phyloP scores from a whole-genome alignment of 2,888 invertebrate genomes.

The Automeris io region DNA sequence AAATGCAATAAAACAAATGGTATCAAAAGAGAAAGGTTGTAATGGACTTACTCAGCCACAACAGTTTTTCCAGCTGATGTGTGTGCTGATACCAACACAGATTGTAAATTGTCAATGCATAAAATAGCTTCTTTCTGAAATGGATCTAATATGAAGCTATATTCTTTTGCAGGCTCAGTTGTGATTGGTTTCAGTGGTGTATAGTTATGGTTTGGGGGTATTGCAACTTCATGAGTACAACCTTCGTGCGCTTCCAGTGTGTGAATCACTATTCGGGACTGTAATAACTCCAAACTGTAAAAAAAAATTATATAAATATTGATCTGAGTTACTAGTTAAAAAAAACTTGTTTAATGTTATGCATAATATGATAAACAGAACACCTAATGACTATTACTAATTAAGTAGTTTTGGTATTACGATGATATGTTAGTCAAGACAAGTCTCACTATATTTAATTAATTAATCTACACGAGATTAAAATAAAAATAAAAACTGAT shows the following conservation, averaged over 20 bases:
- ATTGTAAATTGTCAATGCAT: constrained; percentile 98
- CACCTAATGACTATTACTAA: too few species aligned
- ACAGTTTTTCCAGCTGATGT: constrained; percentile 99
- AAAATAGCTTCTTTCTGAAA: constrained; percentile 98
- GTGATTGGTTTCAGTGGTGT: constrained; percentile 74
- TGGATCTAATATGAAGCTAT: constrained; percentile 96
- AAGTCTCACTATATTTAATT: too few species aligned
- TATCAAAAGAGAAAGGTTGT: too few species aligned
- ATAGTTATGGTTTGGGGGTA: constrained; percentile 92
- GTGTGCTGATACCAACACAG: constrained; percentile 98
- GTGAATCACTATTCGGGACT: constrained; percentile 90
- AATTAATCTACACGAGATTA: too few species aligned
- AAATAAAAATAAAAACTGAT: too few species aligned
- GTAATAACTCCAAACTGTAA: constrained; percentile 83
- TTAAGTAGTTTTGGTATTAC: too few species aligned
- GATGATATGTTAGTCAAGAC: too few species aligned
- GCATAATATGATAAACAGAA: background rate
- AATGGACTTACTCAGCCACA: constrained; percentile 96
- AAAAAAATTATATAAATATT: constrained; percentile 1
- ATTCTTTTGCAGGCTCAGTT: constrained; percentile 91
- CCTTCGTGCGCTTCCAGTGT: constrained; percentile 93
- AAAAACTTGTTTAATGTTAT: background rate
- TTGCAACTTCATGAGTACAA: constrained; percentile 97
- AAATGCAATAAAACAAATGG: constrained; percentile 1
- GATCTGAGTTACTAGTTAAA: background rate